Base-by-base conservation (phyloP, 2,888 invertebrate genomes). In the Palloptera scutellata region DNA sequence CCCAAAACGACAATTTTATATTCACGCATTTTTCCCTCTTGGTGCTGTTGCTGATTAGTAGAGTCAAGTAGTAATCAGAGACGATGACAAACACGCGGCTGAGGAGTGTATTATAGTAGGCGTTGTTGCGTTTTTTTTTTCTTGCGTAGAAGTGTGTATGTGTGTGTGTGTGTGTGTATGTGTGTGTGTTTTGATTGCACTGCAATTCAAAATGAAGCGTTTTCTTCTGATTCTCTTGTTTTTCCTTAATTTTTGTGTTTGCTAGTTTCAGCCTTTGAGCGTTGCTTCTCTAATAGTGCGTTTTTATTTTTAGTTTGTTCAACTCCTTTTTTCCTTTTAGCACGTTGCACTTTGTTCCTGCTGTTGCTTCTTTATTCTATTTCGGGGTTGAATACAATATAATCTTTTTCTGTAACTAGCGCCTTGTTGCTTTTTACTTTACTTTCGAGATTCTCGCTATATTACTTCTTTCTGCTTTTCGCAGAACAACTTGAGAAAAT, bases 1-100 rank as follows among this genome's bases (percentile, higher is more conserved):
- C 99, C 99, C 86, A 99, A 89, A 81, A 99, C 98, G 78, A 99
- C 99, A 87, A 99, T 96, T 90, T 99, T 99, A 89, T 99, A 99
- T 91, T 99, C 99, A 87, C 98, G 94, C 99, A 99, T 99, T 76
- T 76, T 79, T 30, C 6, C 3, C 30, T 30, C 30, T 30, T 30
- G 30, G 30, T 30, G 30, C 30, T 30, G 30, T 30, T 30, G 30
- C 30, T 30, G 30, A 30, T 30, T 30, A 30, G 43, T 64, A 48
- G 42, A 53, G 65, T 64, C 65, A 67, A 66, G 60, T 69, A 66
- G 67, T 69, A 54, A 12, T 15, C 66, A 70, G 62, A 69, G 65
- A 58, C 66, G 75, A 73, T 73, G 74, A 76, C 71, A 6, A 30
- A 30, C 30, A 30, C 30, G 30, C 30, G 30, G 30, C 30, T 30